Evolutionary conservation across 2,888 invertebrate genomes (phyloP), one percentile per base, ranked within the genome.

Genomic region (Biston stratarius): DNA sequence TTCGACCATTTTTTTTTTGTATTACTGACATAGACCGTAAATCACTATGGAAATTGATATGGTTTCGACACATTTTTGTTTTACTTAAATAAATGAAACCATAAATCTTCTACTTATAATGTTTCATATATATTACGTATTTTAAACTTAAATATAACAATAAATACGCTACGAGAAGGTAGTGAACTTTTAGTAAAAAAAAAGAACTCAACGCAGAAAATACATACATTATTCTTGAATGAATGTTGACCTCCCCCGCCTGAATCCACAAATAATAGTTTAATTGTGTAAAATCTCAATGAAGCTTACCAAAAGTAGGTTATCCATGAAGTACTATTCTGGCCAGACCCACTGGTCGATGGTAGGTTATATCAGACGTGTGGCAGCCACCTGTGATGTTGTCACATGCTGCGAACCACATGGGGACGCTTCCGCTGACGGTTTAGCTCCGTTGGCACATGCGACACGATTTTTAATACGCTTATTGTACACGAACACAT

Each of bases 381-480:
- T 89, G 89, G 87, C 73, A 58, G 81, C 89, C 91, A 89, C 90
- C 90, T 89, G 89, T 74, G 78, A 58, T 65, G 73, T 74, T 83
- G 84, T 85, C 90, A 87, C 89, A 91, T 87, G 87, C 85, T 85
- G 86, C 70, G 83, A 70, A 69, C 75, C 88, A 86, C 86, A 88
- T 90, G 89, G 87, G 61, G 67, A 64, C 63, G 86, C 87, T 91
- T 91, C 91, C 91, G 91, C 84, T 82, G 83, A 82, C 74, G 72
- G 59, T 67, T 49, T 47, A 62, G 73, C 40, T 78, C 79, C 91
- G 78, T 74, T 86, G 76, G 72, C 33, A 0, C 1, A 34, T 10
- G 76, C 82, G 83, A 44, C 45, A 82, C 82, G 85, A 49, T 8
- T 65, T 63, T 68, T 14, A 38, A 9, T 6, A 38, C 38, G 38